Conservation (phyloP, 2,888 invertebrate genomes). For the Heliconius cydno region DNA sequence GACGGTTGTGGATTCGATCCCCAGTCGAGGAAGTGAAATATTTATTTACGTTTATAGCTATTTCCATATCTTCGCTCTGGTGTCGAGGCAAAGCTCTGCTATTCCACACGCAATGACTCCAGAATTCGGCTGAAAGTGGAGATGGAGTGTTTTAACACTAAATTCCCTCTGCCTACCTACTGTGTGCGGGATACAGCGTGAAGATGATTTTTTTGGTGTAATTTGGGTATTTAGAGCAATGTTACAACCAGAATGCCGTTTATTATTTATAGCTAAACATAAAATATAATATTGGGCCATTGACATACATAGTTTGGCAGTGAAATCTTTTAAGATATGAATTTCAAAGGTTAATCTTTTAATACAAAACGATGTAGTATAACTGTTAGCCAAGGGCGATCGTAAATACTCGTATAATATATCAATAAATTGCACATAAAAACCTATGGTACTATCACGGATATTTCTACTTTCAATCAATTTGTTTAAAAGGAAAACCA, state of each 20-base stretch:
- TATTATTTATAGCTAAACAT: conserved; percentile 65
- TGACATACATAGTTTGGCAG: conserved; percentile 64
- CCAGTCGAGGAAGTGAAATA: no score
- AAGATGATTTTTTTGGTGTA: conserved; percentile 3
- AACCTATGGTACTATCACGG: neutral
- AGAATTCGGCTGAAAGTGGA: no score
- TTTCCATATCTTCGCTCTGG: no score
- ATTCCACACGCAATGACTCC: no score
- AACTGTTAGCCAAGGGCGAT: conserved; percentile 40
- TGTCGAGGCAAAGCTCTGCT: no score
- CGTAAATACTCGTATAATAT: conserved; percentile 34
- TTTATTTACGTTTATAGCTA: no score
- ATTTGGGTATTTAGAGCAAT: conserved; percentile 47
- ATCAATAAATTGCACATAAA: conserved; percentile 17
- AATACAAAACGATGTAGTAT: conserved; percentile 36
- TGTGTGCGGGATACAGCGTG: no score
- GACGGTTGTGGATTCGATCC: no score
- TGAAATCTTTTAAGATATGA: conserved; percentile 47
- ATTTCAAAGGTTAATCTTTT: conserved; percentile 45
- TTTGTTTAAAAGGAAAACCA: neutral
- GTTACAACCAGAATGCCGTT: conserved; percentile 48
- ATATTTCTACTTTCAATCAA: conserved; percentile 7
- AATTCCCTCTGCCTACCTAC: no score
- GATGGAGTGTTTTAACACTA: no score
- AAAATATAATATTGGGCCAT: conserved; percentile 69